Evolutionary conservation across 2,797 vertebrate species (phyloP), one percentile per base, ranked within the genome.

Genomic region (Graptemys geographica): DNA sequence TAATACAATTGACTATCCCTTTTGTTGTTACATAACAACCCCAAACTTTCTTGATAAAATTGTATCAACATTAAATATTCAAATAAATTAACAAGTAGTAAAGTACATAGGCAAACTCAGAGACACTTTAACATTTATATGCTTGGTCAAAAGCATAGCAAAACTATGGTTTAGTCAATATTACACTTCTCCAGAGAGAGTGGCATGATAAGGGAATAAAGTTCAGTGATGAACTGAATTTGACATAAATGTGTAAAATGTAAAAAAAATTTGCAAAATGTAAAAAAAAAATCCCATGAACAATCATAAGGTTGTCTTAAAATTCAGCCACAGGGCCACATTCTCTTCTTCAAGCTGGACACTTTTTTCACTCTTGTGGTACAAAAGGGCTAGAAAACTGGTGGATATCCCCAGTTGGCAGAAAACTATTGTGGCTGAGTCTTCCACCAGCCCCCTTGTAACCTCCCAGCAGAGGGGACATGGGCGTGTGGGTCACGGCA

Each of bases 401-500:
- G 28, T 21, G 27, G 55, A 47, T 88, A 82, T 59, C 59, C 57
- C 37, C 49, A 49, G 37, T 74, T 51, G 53, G 25, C 47, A 72
- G 69, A 44, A 83, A 86, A 65, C 18, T 12, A 57, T 28, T 83
- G 11, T 16, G 25, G 62, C 55, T 52, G n/a, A 31, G n/a, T 44
- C 80, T 6, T 31, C 55, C 31, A 37, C 10, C 37, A 72, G n/a
- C 37, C 19, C 10, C 69, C 79, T 72, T 52, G 28, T 0, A 0
- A 9, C 25, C 57, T 62, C 21, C 5, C 6, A 53, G 52, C 21
- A 31, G 11, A 81, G 8, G 23, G n/a, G 69, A 81, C n/a, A 84
- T 49, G 13, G 37, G 7, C 1, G 8, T n/a, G 18, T 0, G 0
- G n/a, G 55, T 55, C 4, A 1, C 2, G 23, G 55, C 55, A 55